Percentiles rank a stretch among this genome's conserved stretches.
These are phyloP conservation scores for Drosophila crucigera DNA, from an alignment of 2,888 invertebrate species.

Conservation along the genomic window DNA sequence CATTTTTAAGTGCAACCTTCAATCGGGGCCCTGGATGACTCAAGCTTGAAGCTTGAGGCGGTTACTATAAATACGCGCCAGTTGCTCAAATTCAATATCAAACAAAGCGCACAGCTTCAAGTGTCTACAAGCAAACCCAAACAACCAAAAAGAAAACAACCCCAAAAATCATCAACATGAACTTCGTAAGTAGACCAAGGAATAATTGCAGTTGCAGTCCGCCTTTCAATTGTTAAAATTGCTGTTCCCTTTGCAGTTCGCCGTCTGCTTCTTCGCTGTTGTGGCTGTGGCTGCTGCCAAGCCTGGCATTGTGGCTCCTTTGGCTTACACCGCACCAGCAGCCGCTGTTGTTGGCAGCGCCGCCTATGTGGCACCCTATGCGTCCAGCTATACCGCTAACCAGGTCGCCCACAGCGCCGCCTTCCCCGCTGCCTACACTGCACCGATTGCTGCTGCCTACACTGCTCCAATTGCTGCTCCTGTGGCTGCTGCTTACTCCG, in stretches of 20 bases:
- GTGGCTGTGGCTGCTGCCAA: slow-evolving; percentile 75
- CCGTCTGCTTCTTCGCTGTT: slow-evolving; percentile 77
- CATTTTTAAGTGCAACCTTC: slow-evolving; percentile 74
- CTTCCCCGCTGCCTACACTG: slow-evolving; percentile 75
- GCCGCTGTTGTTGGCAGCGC: slow-evolving; percentile 78
- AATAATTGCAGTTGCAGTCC: not conserved
- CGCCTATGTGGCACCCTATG: slow-evolving; percentile 82
- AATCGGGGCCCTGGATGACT: slow-evolving; percentile 46
- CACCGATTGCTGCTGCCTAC: slow-evolving; percentile 53
- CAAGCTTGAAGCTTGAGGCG: slow-evolving; percentile 20
- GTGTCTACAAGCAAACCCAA: slow-evolving; percentile 42
- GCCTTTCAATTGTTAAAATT: not conserved
- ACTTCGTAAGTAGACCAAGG: slow-evolving; percentile 69
- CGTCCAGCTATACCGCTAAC: slow-evolving; percentile 77
- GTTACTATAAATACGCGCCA: slow-evolving; percentile 55
- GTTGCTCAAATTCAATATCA: slow-evolving; percentile 50
- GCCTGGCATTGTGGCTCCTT: slow-evolving; percentile 73
- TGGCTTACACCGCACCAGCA: slow-evolving; percentile 75
- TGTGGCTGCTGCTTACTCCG: slow-evolving; percentile 53
- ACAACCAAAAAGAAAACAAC: not conserved
- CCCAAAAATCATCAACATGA: slow-evolving; percentile 61
- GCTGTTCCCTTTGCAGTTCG: slow-evolving; percentile 51
- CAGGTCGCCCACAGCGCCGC: slow-evolving; percentile 78
- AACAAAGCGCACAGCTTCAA: slow-evolving; percentile 67
- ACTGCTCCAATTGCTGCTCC: slow-evolving; percentile 47